Evolutionary conservation across 2,113 vertebrate species (phyloP), one percentile per base, ranked within the genome.

Genomic region (Eudyptes chrysolophus): DNA sequence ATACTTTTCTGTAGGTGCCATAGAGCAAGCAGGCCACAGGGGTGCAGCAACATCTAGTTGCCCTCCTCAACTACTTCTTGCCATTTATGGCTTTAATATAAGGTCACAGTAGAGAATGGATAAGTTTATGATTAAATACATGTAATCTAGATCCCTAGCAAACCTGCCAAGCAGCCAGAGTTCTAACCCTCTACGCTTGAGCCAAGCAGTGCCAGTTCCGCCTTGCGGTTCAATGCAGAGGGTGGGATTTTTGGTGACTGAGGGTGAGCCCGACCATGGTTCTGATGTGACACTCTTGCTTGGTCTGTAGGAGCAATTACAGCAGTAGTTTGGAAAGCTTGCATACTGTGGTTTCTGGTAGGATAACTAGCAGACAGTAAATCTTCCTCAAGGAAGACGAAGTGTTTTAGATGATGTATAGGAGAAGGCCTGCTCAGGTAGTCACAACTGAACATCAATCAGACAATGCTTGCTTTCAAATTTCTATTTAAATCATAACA

Each of bases 231-330:
- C 64, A 32, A 1, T 25, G 42, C 25, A 57, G 26, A 52, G 25
- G 12, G 15, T 78, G 60, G 5, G 4, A 16, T 66, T 86, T 86
- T 52, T 25, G 7, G 4, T 51, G 61, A 13, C 58, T 70, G 11
- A 11, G 32, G 10, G 14, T 26, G 25, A 76, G 14, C 29, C 18
- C 13, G 2, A 6, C 4, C 6, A 2, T 7, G 9, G 5, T 66
- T 77, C 17, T 32, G 3, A 7, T 44, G 30, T 61, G 79, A 49
- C 19, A 3, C 4, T 52, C 5, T 13, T 42, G 18, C 27, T 52
- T 70, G 48, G 3, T 66, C 38, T 74, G 30, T 79, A 22, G 46
- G 26, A 66, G 32, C 38, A 60, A 10, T 40, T 77, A 30, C 24
- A 81, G 71, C 13, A 40, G 69, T 1, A 1, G 9, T 40, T 93